Evolutionary conservation across 1,140 invertebrate species (phyloP).

Genomic region (Drosophila persimilis): DNA sequence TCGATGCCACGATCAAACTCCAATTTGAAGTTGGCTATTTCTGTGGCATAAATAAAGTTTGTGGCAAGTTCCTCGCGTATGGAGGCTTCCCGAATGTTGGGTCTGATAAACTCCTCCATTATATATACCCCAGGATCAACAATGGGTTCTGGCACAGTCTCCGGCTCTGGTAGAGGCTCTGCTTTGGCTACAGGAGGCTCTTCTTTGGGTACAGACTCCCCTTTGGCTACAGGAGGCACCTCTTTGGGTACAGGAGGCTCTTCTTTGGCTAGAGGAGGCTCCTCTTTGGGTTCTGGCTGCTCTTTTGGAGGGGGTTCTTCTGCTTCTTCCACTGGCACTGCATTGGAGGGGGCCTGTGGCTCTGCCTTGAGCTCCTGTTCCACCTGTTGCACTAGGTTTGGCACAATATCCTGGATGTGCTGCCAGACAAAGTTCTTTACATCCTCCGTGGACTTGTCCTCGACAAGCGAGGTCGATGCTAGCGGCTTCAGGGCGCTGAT

Average conservation of each 20-base stretch:
- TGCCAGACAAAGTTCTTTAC: conserved; percentile 82
- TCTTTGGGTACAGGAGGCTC: too few relatives aligned
- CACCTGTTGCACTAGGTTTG: conserved; percentile 82
- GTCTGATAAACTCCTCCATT: conserved; percentile 76
- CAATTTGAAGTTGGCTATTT: conserved; percentile 71
- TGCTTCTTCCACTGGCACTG: not conserved
- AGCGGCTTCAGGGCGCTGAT: conserved; percentile 53
- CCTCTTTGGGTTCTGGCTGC: not conserved
- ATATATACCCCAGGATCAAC: conserved; percentile 59
- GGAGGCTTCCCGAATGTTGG: conserved; percentile 60
- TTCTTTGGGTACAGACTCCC: too few relatives aligned
- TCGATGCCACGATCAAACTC: conserved; percentile 66
- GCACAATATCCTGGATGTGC: conserved; percentile 82
- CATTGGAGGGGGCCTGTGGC: not conserved
- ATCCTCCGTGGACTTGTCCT: conserved; percentile 55
- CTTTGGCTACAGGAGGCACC: too few relatives aligned
- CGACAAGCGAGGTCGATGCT: not conserved
- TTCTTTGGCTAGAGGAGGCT: too few relatives aligned
- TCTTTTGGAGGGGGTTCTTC: not conserved
- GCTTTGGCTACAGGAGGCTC: not conserved
- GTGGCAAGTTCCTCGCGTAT: conserved; percentile 64
- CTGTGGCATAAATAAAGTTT: conserved; percentile 67
- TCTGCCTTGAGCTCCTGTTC: conserved; percentile 74
- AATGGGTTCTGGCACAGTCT: conserved; percentile 28
- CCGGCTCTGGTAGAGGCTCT: conserved; percentile 2